phyloP scores from a whole-genome alignment of 1,140 invertebrate species.

The Sweltsa coloradensis region DNA sequence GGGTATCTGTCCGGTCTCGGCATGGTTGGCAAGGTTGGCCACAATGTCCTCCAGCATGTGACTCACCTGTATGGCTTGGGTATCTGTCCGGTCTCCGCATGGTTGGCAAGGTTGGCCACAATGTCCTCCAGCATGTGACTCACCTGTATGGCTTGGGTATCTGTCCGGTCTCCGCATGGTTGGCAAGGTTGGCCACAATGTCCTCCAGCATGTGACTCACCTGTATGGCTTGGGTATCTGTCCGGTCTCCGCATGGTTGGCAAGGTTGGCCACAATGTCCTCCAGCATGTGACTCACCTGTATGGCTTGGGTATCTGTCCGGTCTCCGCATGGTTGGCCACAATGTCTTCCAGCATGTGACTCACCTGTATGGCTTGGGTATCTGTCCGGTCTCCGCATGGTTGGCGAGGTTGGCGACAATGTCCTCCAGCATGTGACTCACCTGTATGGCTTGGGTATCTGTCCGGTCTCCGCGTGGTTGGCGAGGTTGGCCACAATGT shows the following conservation, averaged over 20 bases:
- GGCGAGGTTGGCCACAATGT: conserved; percentile 85
- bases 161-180: conserved; percentile 88
- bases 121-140: conserved; percentile 81
- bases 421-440: conserved; percentile 76
- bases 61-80: conserved; percentile 82
- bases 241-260: conserved; percentile 88
- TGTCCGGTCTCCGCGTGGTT: conserved; percentile 91
- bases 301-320: conserved; percentile 93
- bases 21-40: conserved; percentile 85
- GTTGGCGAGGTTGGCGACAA: conserved; percentile 86
- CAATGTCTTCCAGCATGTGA: conserved; percentile 84
- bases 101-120: conserved; percentile 85
- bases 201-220: conserved; percentile 79
- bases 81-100: conserved; percentile 89
- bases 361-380: conserved; percentile 82
- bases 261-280: conserved; percentile 85
- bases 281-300: conserved; percentile 75
- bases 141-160: conserved; percentile 90
- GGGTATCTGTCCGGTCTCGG: conserved; percentile 88
- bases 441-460: conserved; percentile 91
- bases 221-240: conserved; percentile 92
- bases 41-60: conserved; percentile 88
- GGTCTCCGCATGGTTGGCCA: conserved; percentile 85
- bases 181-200: conserved; percentile 84
- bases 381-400: conserved; percentile 91